Evolutionary conservation across 2,888 invertebrate genomes (phyloP).

Genomic region (Drosophila subsilvestris): DNA sequence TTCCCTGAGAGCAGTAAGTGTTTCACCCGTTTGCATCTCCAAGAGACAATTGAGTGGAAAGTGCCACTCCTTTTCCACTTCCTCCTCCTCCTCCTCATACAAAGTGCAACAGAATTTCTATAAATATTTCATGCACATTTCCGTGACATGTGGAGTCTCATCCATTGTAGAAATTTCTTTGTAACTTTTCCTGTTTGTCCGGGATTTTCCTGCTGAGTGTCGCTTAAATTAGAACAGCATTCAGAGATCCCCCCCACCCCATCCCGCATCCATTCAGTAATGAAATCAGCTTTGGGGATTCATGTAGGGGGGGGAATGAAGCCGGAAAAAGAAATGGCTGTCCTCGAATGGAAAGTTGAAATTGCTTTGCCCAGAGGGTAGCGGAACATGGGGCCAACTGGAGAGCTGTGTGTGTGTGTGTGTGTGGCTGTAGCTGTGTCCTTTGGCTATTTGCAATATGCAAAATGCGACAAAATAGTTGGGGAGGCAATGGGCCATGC

Average conservation of each 20-base stretch:
- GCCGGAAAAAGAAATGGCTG: slow-evolving; percentile 29
- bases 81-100: neutral
- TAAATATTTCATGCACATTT: slow-evolving; percentile 20
- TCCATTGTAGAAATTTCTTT: slow-evolving; percentile 15
- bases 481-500: slow-evolving; percentile 19
- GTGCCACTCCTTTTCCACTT: neutral
- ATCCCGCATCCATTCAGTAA: slow-evolving; percentile 43
- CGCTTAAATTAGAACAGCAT: slow-evolving; percentile 39
- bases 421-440: slow-evolving; percentile 32
- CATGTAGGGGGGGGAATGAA: slow-evolving; percentile 28
- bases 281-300: slow-evolving; percentile 59
- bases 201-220: slow-evolving; percentile 28
- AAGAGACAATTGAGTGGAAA: neutral
- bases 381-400: slow-evolving; percentile 9
- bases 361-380: slow-evolving; percentile 49
- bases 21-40: neutral
- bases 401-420: slow-evolving; percentile 43
- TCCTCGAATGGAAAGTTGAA: slow-evolving; percentile 49
- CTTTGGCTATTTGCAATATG: slow-evolving; percentile 68
- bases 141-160: slow-evolving; percentile 22
- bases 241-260: slow-evolving; percentile 24
- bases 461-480: slow-evolving; percentile 75
- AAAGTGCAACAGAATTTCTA: neutral
- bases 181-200: slow-evolving; percentile 14
- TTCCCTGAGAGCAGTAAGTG: neutral